Percentiles rank a stretch among this genome's conserved stretches.
Evolutionary conservation across 1,140 invertebrate species (phyloP).

Genomic region (Heliconius hewitsoni): DNA sequence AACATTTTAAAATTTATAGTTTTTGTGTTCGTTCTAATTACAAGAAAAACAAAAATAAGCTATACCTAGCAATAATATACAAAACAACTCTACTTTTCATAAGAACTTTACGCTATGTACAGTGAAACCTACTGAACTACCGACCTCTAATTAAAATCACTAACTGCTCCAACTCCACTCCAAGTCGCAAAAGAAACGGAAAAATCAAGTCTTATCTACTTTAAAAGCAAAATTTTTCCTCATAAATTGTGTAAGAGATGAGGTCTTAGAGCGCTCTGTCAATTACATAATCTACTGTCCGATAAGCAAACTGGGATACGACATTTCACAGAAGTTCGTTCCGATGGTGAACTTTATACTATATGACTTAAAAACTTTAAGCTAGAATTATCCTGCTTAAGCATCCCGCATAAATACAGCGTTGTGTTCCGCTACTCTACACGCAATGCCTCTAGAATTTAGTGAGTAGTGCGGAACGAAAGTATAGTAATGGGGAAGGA

Average conservation of each 20-base stretch:
- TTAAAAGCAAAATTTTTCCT: background rate
- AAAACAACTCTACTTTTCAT: no score
- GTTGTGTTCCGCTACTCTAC: no score
- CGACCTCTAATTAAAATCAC: background rate
- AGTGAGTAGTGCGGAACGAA: no score
- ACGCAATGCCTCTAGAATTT: no score
- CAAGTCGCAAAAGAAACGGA: background rate
- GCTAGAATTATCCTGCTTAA: background rate
- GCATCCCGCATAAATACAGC: no score
- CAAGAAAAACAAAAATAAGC: no score
- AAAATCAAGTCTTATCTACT: background rate
- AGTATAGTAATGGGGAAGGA: no score
- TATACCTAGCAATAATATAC: no score
- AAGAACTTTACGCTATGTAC: no score
- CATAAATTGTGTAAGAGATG: background rate
- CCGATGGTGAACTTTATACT: background rate
- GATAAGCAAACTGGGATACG: background rate
- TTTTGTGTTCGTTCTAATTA: no score
- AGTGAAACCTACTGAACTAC: no score
- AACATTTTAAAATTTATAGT: no score
- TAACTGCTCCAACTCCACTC: background rate
- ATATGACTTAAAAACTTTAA: background rate
- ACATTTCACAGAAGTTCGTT: background rate
- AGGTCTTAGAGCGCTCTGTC: conserved; percentile 4
- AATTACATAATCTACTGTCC: conserved; percentile 6